A percentile compares a stretch with the other conserved stretches of the same genome.
These are phyloP conservation scores for Rhinogobio ventralis DNA, from an alignment of 2,797 vertebrate species.

Conservation along the genomic window DNA sequence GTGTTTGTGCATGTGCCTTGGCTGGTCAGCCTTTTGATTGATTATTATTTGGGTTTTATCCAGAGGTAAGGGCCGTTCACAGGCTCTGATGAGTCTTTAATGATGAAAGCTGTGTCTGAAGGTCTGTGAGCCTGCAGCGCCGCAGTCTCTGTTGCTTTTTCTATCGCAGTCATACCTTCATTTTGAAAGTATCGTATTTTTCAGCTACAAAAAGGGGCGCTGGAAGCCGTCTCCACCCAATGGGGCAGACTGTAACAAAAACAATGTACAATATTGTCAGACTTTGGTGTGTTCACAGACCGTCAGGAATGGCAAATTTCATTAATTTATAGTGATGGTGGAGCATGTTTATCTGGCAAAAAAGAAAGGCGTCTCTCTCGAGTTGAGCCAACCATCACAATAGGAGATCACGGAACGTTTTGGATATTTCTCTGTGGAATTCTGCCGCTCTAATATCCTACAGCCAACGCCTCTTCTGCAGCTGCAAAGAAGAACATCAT, in stretches of 20 bases:
- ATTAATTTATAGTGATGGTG: constrained; percentile 47
- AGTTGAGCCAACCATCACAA: constrained; percentile 68
- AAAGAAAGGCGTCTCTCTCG: constrained; percentile 55
- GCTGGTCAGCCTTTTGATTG: constrained; percentile 63
- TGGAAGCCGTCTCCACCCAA: constrained; percentile 34
- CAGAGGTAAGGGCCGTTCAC: constrained; percentile 62
- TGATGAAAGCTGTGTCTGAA: constrained; percentile 65
- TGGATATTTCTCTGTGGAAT: constrained; percentile 46
- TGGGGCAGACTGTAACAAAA: constrained; percentile 46
- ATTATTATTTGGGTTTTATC: constrained; percentile 66
- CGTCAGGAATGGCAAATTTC: constrained; percentile 7
- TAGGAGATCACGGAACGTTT: constrained; percentile 56
- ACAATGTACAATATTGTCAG: not conserved
- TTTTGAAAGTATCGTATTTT: constrained; percentile 41
- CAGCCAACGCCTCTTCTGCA: constrained; percentile 29
- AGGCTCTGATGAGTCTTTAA: constrained; percentile 65
- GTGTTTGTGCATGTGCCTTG: constrained; percentile 60
- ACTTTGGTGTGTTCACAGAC: constrained; percentile 15
- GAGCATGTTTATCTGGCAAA: constrained; percentile 49
- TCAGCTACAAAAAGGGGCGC: constrained; percentile 3
- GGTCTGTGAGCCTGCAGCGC: constrained; percentile 57
- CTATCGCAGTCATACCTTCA: constrained; percentile 47
- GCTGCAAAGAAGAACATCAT: constrained; percentile 42
- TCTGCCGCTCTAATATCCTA: constrained; percentile 21
- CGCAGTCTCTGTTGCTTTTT: constrained; percentile 45